Evolutionary conservation across 2,797 vertebrate genomes (phyloP), one percentile per base, ranked within the genome.

Genomic region (Argentina silus): DNA sequence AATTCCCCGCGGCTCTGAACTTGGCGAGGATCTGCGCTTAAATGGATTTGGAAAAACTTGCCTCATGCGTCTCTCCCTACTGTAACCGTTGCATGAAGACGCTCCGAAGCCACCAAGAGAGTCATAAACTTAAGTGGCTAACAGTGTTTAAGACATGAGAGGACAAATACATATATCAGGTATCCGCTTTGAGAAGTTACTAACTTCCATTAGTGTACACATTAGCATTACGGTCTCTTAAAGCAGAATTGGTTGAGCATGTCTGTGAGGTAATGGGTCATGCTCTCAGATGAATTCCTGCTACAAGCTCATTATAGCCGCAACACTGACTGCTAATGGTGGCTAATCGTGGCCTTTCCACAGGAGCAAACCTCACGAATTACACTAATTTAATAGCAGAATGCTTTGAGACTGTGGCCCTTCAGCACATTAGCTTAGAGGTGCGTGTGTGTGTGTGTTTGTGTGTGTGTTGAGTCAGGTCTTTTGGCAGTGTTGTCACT

Each of bases 1-100:
- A 91, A 92, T 89, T 90, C 84, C 83, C 87, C 77, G 78, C 64
- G 78, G 82, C 86, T 91, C 83, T 92, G 88, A 91, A 87, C 84
- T 86, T 88, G 87, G 88, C 85, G 79, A 79, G 80, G 81, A 81
- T 86, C 78, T 84, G 83, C 44, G 72, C 86, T 88, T 87, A 90
- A 89, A 88, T 72, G 83, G 86, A 92, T 90, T 86, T 85, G 85
- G 72, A 74, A 81, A 80, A 84, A 87, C 77, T 87, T 76, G 82
- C 78, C 72, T 81, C 68, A 64, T 75, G 75, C 77, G 81, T 81
- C 76, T 47, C 56, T 87, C 84, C 83, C 76, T 82, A 81, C 71
- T 81, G 70, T 79, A 76, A 70, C 74, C 19, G 72, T 75, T 36
- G 70, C 81, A 82, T 68, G 81, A 73, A 80, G 72, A 80, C 21